Evolutionary conservation across 2,797 vertebrate species (phyloP), one percentile per base, ranked within the genome.

Genomic region (Myotis planiceps): DNA sequence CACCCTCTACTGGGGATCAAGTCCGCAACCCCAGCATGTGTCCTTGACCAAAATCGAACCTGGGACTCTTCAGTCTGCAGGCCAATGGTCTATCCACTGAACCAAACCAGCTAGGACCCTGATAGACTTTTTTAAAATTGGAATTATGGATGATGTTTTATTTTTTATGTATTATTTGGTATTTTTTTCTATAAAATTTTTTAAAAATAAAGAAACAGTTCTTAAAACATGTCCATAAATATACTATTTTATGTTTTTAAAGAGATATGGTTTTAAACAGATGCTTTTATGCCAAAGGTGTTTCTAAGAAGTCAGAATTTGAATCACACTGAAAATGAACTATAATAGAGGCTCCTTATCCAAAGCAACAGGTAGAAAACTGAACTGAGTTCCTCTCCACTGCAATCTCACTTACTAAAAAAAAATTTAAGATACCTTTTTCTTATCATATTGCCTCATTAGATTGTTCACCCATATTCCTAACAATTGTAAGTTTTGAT

Each of bases 181-280:
- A 0, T 42, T 45, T 45, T 95, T 95, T 93, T 93, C 49, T 76
- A 65, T 80, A 81, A 94, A 81, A 74, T 4, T 27, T 88, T 95
- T 81, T 21, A 94, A 96, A 95, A 87, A 32, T 68, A 83, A 90
- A 88, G 9, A 72, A 66, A 21, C 42, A 94, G 9, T 5, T 91
- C 29, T 94, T 97, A 90, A 92, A 93, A 37, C 76, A 90, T 81
- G 53, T 23, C 13, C 42, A 92, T 32, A 94, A 83, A 92, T 72
- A 71, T 47, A 80, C 47, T 83, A n/a, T 68, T 86, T 90, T 76
- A 76, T 55, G 32, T 55, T 55, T 55, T 55, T 55, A 55, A 55
- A 55, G 53, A 55, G 53, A 25, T 27, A 27, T 15, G 58, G 58
- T 60, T 86, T 65, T 84, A 92, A 94, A 93, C 29, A 94, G 27